These are phyloP conservation scores for Syrphus vitripennis DNA, from an alignment of 2,888 invertebrate species.

Conservation along the genomic window DNA sequence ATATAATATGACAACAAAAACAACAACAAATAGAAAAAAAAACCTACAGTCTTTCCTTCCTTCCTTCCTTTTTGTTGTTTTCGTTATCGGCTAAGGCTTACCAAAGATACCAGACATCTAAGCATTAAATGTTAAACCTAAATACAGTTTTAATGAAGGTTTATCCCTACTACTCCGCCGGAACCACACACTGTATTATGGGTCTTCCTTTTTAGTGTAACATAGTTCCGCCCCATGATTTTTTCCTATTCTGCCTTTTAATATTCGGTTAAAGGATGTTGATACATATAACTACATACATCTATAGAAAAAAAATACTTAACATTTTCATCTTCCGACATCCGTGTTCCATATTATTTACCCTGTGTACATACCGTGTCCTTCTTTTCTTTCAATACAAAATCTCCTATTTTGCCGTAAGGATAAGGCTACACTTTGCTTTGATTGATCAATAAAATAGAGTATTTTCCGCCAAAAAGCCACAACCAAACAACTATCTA, in stretches of 20 bases:
- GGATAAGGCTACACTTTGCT: conserved; percentile 2
- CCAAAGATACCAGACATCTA: background rate
- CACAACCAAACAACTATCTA: background rate
- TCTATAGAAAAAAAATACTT: background rate
- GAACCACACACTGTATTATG: background rate
- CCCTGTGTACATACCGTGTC: background rate
- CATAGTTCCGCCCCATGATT: conserved; percentile 23
- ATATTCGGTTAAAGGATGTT: background rate
- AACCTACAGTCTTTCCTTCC: background rate
- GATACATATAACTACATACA: background rate
- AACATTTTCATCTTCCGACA: background rate
- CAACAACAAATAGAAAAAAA: background rate
- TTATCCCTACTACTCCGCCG: conserved; percentile 10
- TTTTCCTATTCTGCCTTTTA: conserved; percentile 16
- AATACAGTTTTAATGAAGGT: conserved; percentile 35
- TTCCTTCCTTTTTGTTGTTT: background rate
- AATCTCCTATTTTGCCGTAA: background rate
- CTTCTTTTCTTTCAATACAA: background rate
- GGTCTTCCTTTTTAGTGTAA: conserved; percentile 5
- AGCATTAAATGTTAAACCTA: conserved; percentile 40
- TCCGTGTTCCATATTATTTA: background rate
- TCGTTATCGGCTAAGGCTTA: background rate
- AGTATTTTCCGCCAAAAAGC: conserved; percentile 3
- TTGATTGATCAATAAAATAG: conserved; percentile 50
- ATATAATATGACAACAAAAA: background rate